phyloP scores from a whole-genome alignment of 2,797 vertebrate genomes.

The Trichosurus vulpecula region DNA sequence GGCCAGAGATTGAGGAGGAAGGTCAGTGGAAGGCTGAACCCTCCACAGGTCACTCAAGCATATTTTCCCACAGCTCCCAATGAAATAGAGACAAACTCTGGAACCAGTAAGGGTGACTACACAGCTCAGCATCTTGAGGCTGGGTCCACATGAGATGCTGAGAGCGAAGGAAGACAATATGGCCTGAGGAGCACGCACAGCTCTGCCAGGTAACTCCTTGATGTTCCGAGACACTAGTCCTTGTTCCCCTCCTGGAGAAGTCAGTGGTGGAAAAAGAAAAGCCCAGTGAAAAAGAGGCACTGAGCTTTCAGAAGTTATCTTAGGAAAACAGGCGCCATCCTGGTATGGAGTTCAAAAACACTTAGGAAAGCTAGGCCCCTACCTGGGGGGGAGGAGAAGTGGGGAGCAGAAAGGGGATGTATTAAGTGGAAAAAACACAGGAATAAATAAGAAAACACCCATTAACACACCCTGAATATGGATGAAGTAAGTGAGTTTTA shows the following conservation, averaged over 20 bases:
- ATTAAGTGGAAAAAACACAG: neutral
- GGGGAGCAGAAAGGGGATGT: too few species aligned
- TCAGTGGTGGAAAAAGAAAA: conserved; percentile 1
- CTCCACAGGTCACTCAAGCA: neutral
- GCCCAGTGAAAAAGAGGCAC: neutral
- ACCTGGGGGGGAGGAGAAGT: neutral
- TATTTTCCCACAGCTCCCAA: neutral
- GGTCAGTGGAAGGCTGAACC: neutral
- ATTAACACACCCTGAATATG: neutral
- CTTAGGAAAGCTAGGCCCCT: neutral
- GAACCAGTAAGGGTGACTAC: neutral
- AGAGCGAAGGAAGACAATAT: neutral
- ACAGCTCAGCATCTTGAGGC: neutral
- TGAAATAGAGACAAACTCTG: neutral
- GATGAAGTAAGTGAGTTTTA: neutral
- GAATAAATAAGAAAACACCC: neutral
- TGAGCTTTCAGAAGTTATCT: neutral
- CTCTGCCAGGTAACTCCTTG: neutral
- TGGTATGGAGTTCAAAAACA: neutral
- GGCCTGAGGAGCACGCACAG: neutral
- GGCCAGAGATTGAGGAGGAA: neutral
- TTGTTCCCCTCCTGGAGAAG: neutral
- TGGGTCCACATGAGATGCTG: neutral
- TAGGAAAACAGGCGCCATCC: neutral
- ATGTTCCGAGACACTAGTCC: neutral